Percentiles rank a stretch among this genome's conserved stretches.
phyloP scores from a whole-genome alignment of 2,797 vertebrate genomes.

The Sebastes taczanowskii region DNA sequence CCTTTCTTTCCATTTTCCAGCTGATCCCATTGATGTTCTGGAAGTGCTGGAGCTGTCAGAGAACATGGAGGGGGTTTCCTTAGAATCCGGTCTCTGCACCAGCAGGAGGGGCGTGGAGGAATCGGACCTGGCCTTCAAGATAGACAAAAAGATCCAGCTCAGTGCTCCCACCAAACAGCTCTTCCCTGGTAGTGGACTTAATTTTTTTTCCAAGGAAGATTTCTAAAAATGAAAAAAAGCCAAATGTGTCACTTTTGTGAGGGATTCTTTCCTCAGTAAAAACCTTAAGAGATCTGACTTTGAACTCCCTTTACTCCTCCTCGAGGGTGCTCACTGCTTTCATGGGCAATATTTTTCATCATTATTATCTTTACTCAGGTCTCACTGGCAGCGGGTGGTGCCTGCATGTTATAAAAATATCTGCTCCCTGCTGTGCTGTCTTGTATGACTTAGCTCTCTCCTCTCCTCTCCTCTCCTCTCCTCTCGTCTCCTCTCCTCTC shows the following conservation, averaged over 20 bases:
- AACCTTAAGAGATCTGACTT: constrained; percentile 37
- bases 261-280: not conserved
- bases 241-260: constrained; percentile 18
- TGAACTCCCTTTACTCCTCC: constrained; percentile 11
- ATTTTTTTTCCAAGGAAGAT: not conserved
- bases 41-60: constrained; percentile 81
- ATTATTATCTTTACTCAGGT: constrained; percentile 59
- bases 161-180: constrained; percentile 87
- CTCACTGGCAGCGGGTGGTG: constrained; percentile 35
- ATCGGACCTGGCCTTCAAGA: constrained; percentile 85
- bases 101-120: constrained; percentile 78
- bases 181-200: constrained; percentile 83
- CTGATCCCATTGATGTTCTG: constrained; percentile 84
- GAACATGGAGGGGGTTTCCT: constrained; percentile 82
- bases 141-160: constrained; percentile 85
- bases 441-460: constrained; percentile 10
- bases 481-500: not conserved
- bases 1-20: constrained; percentile 61
- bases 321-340: constrained; percentile 15
- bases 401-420: constrained; percentile 50
- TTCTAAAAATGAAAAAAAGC: constrained; percentile 9
- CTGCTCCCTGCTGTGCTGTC: constrained; percentile 37
- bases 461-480: not conserved
- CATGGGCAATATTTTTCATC: constrained; percentile 47
- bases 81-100: constrained; percentile 87